Evolutionary conservation across 1,140 invertebrate species (phyloP).

Genomic region (Octopus bimaculoides): DNA sequence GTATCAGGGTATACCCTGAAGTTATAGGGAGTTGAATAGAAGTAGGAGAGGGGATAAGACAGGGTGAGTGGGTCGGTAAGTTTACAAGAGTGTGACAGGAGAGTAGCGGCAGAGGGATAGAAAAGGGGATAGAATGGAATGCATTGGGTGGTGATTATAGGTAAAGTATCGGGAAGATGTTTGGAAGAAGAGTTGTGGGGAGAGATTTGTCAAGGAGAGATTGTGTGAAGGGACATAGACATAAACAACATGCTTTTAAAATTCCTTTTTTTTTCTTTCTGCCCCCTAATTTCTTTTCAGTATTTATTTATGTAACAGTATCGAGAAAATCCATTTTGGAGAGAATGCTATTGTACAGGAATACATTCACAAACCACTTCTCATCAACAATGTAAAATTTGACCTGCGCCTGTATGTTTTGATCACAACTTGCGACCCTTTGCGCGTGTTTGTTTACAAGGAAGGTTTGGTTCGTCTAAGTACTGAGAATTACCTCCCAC

Average conservation of each 20-base stretch:
- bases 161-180: not conserved
- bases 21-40: no score
- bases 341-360: slow-evolving; percentile 56
- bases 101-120: no score
- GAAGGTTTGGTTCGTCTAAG: slow-evolving; percentile 56
- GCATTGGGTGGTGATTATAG: not conserved
- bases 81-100: no score
- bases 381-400: slow-evolving; percentile 57
- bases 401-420: slow-evolving; percentile 57
- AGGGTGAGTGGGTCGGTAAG: no score
- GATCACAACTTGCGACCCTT: slow-evolving; percentile 57
- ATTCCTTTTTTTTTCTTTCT: not conserved
- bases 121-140: not conserved
- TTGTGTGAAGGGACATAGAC: not conserved
- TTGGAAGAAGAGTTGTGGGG: not conserved
- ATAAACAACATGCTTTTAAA: not conserved
- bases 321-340: slow-evolving; percentile 50
- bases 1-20: no score
- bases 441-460: slow-evolving; percentile 56
- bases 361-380: slow-evolving; percentile 56
- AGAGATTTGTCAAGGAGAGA: not conserved
- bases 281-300: slow-evolving; percentile 34
- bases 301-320: slow-evolving; percentile 49
- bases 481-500: slow-evolving; percentile 55
- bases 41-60: no score